Evolutionary conservation across 2,888 invertebrate genomes (phyloP).

Genomic region (Parnassius orleans): DNA sequence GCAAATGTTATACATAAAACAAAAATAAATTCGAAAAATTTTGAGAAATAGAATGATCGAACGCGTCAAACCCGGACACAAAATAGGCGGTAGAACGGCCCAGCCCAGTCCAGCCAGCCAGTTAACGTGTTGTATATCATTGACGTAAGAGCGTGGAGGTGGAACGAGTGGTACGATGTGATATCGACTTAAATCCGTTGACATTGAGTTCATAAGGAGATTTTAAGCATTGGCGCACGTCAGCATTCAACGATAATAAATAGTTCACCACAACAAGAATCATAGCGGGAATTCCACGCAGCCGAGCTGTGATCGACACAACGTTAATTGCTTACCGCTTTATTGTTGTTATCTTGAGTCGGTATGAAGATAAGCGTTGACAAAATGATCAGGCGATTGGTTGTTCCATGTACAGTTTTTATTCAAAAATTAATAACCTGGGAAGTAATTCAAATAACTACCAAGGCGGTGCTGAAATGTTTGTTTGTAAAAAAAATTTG

Average conservation of each 20-base stretch:
- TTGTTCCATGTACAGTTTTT: background rate
- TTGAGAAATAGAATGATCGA: conserved; percentile 47
- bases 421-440: background rate
- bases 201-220: conserved; percentile 48
- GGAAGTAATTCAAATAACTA: too few species aligned
- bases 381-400: conserved; percentile 18
- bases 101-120: conserved; percentile 52
- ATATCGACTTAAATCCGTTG: conserved; percentile 58
- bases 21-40: conserved; percentile 43
- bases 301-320: conserved; percentile 70
- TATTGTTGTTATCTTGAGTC: conserved; percentile 52
- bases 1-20: background rate
- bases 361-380: conserved; percentile 35
- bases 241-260: conserved; percentile 74
- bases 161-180: conserved; percentile 50
- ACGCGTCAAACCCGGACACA: conserved; percentile 73
- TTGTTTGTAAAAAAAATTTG: too few species aligned
- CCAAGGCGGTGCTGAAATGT: too few species aligned
- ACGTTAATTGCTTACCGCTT: conserved; percentile 66
- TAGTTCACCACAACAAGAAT: conserved; percentile 74
- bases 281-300: conserved; percentile 79
- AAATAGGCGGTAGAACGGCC: conserved; percentile 64
- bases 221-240: conserved; percentile 53
- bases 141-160: conserved; percentile 76
- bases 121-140: conserved; percentile 75